These are phyloP conservation scores for Cheilinus undulatus DNA, from an alignment of 2,113 vertebrate species.

Conservation along the genomic window DNA sequence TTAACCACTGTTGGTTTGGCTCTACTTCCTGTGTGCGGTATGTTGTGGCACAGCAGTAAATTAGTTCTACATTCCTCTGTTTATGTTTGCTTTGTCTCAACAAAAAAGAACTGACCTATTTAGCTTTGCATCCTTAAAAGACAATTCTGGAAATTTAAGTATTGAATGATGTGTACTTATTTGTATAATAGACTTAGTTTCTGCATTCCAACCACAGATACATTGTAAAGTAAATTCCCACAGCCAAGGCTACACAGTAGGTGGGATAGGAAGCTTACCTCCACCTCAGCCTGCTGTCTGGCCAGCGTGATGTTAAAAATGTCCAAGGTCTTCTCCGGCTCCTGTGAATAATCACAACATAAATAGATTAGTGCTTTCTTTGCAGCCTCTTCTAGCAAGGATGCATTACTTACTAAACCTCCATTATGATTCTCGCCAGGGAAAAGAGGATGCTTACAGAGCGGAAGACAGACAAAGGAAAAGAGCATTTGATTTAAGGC, in stretches of 20 bases:
- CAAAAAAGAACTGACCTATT: neutral
- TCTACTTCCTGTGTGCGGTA: neutral
- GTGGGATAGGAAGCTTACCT: constrained; percentile 82
- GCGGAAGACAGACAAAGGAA: constrained; percentile 8
- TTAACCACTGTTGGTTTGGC: neutral
- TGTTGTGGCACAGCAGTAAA: neutral
- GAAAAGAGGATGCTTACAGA: constrained; percentile 14
- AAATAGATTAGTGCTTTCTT: constrained; percentile 39
- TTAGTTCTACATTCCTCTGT: neutral
- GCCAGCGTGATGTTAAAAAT: constrained; percentile 97
- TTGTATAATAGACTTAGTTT: too few species aligned
- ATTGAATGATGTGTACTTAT: neutral
- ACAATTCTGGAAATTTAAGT: neutral
- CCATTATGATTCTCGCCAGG: constrained; percentile 23
- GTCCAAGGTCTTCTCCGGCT: constrained; percentile 90
- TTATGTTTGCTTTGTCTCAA: neutral
- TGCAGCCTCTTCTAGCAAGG: constrained; percentile 12
- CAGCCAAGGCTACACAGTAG: neutral
- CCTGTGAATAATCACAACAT: constrained; percentile 79
- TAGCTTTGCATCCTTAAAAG: neutral
- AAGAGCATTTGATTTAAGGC: constrained; percentile 2
- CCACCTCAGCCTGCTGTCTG: constrained; percentile 96
- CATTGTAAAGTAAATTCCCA: neutral
- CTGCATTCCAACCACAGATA: neutral
- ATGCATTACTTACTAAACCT: constrained; percentile 21